These are phyloP conservation scores for Aramus guarauna DNA, from an alignment of 2,113 vertebrate genomes.

Conservation along the genomic window DNA sequence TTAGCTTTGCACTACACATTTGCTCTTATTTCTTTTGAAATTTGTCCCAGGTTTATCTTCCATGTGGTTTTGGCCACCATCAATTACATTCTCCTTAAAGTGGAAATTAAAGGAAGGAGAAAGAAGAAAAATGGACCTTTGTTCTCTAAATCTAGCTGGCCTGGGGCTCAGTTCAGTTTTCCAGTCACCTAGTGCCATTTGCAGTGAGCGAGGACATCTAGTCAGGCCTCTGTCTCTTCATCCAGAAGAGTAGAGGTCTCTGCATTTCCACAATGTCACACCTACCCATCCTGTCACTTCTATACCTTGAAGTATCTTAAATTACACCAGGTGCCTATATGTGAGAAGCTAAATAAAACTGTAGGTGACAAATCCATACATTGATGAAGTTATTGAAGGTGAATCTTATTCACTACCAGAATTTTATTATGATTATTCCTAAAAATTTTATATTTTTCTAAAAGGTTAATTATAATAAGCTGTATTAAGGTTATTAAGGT, in stretches of 20 bases:
- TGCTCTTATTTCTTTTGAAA: neutral
- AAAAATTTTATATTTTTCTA: neutral
- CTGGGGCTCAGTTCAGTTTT: neutral
- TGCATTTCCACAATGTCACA: neutral
- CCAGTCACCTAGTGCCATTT: neutral
- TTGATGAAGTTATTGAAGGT: neutral
- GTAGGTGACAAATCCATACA: neutral
- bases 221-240: neutral
- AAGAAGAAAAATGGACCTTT: neutral
- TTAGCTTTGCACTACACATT: neutral
- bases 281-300: neutral
- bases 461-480: neutral
- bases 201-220: neutral
- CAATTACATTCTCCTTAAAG: neutral
- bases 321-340: neutral
- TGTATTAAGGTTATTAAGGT: no score
- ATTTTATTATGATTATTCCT: neutral
- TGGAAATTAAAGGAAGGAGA: neutral
- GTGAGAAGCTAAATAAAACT: neutral
- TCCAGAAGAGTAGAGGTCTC: neutral
- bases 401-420: neutral
- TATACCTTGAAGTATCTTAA: neutral
- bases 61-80: rapidly evolving
- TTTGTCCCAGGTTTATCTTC: neutral
- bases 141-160: neutral